Conservation (phyloP, 2,888 invertebrate species). For the Agriopis leucophaearia region DNA sequence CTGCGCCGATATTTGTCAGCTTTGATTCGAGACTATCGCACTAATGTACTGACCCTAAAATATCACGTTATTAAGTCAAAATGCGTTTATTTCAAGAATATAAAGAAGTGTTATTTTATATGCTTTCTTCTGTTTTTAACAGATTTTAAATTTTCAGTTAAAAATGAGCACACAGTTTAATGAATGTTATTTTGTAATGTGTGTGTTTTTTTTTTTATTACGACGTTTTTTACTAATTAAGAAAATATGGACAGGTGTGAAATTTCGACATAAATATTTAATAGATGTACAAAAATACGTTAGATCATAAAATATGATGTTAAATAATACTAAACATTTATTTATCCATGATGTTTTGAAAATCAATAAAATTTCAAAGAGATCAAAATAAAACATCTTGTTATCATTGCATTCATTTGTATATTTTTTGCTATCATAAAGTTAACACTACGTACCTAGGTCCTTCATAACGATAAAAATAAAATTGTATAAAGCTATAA, state of each 20-base stretch:
- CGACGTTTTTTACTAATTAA: too few species aligned
- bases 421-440: constrained; percentile 15
- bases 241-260: too few species aligned
- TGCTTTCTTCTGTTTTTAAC: too few species aligned
- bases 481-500: constrained; percentile 23
- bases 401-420: neutral
- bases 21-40: constrained; percentile 5
- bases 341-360: neutral
- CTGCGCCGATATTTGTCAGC: constrained; percentile 43
- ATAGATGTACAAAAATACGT: too few species aligned
- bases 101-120: too few species aligned
- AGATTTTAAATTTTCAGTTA: too few species aligned
- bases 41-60: neutral
- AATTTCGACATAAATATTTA: too few species aligned
- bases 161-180: too few species aligned
- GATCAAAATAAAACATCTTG: neutral
- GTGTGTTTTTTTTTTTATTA: too few species aligned
- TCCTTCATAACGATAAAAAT: constrained; percentile 9
- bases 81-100: neutral
- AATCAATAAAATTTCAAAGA: neutral
- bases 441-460: constrained; percentile 19
- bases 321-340: neutral
- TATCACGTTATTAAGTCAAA: neutral
- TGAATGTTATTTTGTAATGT: too few species aligned
- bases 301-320: neutral